Evolutionary conservation across 2,888 invertebrate genomes (phyloP).

Genomic region (Graphium colonna): DNA sequence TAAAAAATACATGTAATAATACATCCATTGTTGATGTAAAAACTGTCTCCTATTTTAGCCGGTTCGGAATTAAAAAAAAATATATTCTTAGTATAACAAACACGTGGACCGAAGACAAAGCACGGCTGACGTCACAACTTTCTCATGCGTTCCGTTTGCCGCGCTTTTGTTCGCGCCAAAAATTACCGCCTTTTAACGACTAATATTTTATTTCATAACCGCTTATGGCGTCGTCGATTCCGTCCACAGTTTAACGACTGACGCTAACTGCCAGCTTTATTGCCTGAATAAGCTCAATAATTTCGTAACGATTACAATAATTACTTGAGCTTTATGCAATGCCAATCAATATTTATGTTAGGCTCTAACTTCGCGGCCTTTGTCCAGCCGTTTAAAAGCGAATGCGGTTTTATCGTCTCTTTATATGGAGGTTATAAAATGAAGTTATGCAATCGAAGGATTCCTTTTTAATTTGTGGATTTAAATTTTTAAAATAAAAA

Average conservation of each 20-base stretch:
- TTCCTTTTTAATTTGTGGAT: no score
- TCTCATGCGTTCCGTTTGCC: background rate
- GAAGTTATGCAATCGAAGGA: background rate
- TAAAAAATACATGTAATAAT: no score
- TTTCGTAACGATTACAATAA: conserved; percentile 10
- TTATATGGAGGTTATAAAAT: conserved; percentile 1
- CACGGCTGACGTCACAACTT: no score
- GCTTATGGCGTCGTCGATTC: conserved; percentile 7
- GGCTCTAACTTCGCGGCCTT: conserved; percentile 16
- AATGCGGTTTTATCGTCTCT: conserved; percentile 17
- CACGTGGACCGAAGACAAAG: no score
- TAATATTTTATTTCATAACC: background rate
- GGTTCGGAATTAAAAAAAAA: no score
- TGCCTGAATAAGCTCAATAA: conserved; percentile 9
- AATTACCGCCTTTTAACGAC: background rate
- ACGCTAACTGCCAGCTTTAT: conserved; percentile 11
- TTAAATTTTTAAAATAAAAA: no score
- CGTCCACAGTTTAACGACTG: conserved; percentile 6
- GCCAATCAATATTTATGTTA: conserved; percentile 16
- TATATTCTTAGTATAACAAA: no score
- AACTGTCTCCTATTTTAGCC: no score
- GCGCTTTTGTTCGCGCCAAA: background rate
- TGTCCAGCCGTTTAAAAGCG: conserved; percentile 7
- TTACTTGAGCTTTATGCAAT: conserved; percentile 9
- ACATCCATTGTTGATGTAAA: no score